Evolutionary conservation across 2,113 vertebrate genomes (phyloP).

Genomic region (Leuciscus idus): DNA sequence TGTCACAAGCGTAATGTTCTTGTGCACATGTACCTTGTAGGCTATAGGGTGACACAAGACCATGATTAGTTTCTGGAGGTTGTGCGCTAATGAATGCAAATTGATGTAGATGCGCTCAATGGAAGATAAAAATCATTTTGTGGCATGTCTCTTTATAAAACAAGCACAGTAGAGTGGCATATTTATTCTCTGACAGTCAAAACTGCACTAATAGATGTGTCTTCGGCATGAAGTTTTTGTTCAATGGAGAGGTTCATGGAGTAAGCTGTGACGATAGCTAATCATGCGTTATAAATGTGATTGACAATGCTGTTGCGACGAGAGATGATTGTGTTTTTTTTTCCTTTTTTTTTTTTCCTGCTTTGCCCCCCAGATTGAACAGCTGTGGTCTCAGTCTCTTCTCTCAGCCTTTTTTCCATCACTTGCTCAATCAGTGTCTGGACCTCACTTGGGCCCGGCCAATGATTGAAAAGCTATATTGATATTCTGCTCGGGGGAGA

Average conservation of each 20-base stretch:
- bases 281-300: conserved; percentile 20
- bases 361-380: conserved; percentile 35
- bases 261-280: background rate
- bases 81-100: conserved; percentile 33
- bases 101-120: background rate
- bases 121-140: background rate
- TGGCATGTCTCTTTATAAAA: background rate
- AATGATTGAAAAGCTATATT: conserved; percentile 62
- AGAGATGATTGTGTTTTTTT: background rate
- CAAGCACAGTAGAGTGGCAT: background rate
- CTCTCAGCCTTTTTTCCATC: conserved; percentile 20
- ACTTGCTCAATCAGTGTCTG: conserved; percentile 42
- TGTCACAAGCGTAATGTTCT: conserved; percentile 12
- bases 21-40: conserved; percentile 10
- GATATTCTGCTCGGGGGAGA: conserved; percentile 52
- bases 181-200: background rate
- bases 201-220: background rate
- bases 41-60: background rate
- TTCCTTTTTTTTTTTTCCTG: background rate
- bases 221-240: background rate
- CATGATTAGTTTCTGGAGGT: background rate
- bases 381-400: conserved; percentile 36
- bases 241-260: background rate
- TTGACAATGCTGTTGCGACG: conserved; percentile 9
- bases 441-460: conserved; percentile 35